Percentiles rank a stretch among this genome's conserved stretches.
phyloP scores from a whole-genome alignment of 1,140 invertebrate genomes.

The Drosophila pallidifrons region DNA sequence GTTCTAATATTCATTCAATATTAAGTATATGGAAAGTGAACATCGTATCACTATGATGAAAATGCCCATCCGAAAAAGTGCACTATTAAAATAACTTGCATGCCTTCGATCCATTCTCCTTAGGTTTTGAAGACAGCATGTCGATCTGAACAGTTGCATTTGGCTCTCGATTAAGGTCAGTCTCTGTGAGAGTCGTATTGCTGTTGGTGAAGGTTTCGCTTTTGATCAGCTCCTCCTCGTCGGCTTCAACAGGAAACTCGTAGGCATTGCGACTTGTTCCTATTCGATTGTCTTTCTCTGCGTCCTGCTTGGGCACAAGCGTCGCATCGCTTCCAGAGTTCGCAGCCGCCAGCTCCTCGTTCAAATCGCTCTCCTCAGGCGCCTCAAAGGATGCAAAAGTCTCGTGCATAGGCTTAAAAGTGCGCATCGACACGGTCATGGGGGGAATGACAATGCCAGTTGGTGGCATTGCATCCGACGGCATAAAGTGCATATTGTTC shows the following conservation, averaged over 20 bases:
- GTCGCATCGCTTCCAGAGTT: background rate
- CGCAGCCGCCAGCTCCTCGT: background rate
- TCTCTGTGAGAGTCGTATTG: background rate
- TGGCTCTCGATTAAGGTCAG: background rate
- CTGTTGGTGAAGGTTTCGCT: background rate
- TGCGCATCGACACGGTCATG: background rate
- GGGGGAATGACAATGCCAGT: background rate
- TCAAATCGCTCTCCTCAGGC: conserved; percentile 1
- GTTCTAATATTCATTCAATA: too few species aligned
- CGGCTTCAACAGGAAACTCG: background rate
- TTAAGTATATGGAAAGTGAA: too few species aligned
- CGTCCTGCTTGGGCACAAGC: background rate
- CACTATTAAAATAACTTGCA: too few species aligned
- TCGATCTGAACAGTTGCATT: too few species aligned
- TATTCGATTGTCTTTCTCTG: background rate
- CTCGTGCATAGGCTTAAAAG: background rate
- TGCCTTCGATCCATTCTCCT: too few species aligned
- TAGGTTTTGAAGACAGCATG: too few species aligned
- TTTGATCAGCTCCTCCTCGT: background rate
- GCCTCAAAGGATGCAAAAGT: background rate
- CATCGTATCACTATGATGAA: too few species aligned
- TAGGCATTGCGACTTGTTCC: background rate
- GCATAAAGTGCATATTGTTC: background rate
- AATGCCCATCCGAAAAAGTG: too few species aligned
- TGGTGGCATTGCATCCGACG: conserved; percentile 7